phyloP scores from a whole-genome alignment of 2,888 invertebrate species.

The Ectropis crepuscularia region DNA sequence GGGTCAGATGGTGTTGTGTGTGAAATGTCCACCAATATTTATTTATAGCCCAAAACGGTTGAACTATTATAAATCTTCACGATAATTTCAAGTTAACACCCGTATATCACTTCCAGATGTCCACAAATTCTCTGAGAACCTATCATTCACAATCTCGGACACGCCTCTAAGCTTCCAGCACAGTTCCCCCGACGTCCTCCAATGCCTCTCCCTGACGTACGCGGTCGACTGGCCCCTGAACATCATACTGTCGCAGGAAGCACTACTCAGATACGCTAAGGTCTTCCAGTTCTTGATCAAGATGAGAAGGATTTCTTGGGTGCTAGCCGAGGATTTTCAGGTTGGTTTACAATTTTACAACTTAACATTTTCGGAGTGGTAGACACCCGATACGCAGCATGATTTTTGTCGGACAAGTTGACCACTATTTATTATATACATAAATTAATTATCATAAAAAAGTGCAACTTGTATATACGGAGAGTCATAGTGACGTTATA shows the following conservation, averaged over 20 bases:
- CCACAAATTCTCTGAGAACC: conserved; percentile 85
- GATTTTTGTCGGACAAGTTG: too few relatives aligned
- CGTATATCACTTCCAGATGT: conserved; percentile 63
- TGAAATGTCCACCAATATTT: too few relatives aligned
- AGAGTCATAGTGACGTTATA: too few relatives aligned
- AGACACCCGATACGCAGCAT: too few relatives aligned
- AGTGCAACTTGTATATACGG: too few relatives aligned
- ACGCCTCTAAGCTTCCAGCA: conserved; percentile 87
- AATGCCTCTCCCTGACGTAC: conserved; percentile 88
- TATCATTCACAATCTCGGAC: conserved; percentile 86
- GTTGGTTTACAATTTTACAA: conserved; percentile 50
- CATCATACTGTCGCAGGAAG: conserved; percentile 89
- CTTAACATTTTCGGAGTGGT: too few relatives aligned
- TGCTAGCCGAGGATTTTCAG: conserved; percentile 89
- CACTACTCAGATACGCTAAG: conserved; percentile 88
- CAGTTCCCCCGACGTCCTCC: conserved; percentile 87
- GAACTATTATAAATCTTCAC: too few relatives aligned
- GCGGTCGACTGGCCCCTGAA: conserved; percentile 91
- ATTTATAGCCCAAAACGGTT: too few relatives aligned
- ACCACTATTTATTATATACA: too few relatives aligned
- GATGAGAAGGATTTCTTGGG: conserved; percentile 90
- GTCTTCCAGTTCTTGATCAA: conserved; percentile 91
- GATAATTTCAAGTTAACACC: too few relatives aligned
- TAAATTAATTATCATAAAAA: too few relatives aligned
- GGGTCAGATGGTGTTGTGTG: too few relatives aligned